Conservation (phyloP, 2,797 vertebrate species). For the Sebastes reedi region DNA sequence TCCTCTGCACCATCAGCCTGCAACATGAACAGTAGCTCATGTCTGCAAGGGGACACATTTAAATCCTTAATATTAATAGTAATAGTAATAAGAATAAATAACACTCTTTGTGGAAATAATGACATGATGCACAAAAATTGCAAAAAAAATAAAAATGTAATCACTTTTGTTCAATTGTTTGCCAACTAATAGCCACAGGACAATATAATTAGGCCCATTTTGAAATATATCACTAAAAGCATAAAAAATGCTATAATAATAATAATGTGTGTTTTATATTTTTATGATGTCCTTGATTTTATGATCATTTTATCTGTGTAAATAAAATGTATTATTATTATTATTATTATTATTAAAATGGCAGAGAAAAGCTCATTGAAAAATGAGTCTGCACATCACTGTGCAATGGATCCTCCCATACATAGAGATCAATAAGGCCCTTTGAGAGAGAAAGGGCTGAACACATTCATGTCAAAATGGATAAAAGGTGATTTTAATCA, state of each 20-base stretch:
- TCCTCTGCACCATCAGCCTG: constrained; percentile 68
- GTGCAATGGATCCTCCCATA: not conserved
- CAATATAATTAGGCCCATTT: not conserved
- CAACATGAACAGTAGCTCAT: constrained; percentile 45
- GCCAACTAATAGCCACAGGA: not conserved
- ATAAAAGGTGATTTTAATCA: not conserved
- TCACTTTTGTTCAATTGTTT: not conserved
- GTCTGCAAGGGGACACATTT: constrained; percentile 2
- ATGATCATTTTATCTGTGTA: no score
- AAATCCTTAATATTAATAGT: not conserved
- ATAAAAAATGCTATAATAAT: not conserved
- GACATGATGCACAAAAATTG: not conserved
- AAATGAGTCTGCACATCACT: not conserved
- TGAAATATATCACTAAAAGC: not conserved
- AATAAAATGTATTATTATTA: no score
- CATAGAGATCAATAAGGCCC: not conserved
- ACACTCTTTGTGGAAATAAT: no score
- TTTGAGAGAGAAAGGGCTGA: not conserved
- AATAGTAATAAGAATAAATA: no score
- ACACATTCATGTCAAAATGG: not conserved
- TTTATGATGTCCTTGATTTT: no score
- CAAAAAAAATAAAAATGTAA: not conserved
- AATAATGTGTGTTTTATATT: no score
- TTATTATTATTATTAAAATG: not conserved
- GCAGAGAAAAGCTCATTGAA: not conserved